Base-by-base conservation (phyloP, 2,113 vertebrate species). In the Nibea albiflora region DNA sequence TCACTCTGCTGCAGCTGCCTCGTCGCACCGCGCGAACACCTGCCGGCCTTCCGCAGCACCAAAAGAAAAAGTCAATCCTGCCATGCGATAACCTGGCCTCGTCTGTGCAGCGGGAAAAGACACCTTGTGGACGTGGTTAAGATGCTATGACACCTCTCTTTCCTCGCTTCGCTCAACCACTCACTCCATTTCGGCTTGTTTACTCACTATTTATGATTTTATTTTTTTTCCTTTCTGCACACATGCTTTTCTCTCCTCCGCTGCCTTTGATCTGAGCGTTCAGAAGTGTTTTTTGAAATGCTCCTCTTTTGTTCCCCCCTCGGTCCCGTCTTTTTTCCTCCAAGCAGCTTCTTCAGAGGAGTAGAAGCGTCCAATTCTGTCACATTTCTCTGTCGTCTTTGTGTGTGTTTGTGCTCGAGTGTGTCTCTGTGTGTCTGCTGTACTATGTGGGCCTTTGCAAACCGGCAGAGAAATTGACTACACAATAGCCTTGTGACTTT, bases 211-310 rank as follows among this genome's bases (percentile, higher is more conserved):
- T 90, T 90, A 80, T 87, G 77, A 81, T 90, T 91, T 86, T 66
- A 56, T 81, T 76, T 86, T 81, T 73, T 56, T 70, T 56, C 35
- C 42, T 57, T 71, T 81, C 47, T 67, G 68, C 85, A 19, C 85
- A 31, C 79, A 17, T 11, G 12, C 66, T 60, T 72, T 83, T 83
- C 76, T 72, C 60, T 81, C 81, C 28, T 67, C 70, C 8, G 65
- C 84, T 78, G 84, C 54, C 83, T 93, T 94, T 93, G 92, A 94
- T 93, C 89, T 88, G 76, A 69, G 86, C 80, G 67, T 78, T 92
- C 89, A 92, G 86, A 92, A 91, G 85, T 87, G 89, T 80, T 92
- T 79, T 92, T 87, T 91, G 92, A 94, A 92, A 92, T 57, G 78
- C 88, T 84, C 76, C 81, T 80, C 91, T 90, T 91, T 88, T 90